Base-by-base conservation (phyloP, 1,140 invertebrate genomes). In the Andrena cerasifolii region DNA sequence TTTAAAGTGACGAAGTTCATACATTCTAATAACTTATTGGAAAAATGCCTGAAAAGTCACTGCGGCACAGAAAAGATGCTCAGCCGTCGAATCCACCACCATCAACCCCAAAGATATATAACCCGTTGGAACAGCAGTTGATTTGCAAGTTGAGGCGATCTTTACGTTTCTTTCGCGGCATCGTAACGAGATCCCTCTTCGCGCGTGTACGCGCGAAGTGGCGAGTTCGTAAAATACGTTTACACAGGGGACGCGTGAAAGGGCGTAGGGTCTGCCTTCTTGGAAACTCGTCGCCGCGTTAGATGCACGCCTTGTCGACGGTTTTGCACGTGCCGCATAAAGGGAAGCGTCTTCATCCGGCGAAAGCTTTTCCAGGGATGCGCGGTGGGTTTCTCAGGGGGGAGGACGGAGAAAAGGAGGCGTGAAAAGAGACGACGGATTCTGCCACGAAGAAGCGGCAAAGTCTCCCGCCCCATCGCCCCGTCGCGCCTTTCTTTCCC, bases 261-360 rank as follows among this genome's bases (percentile, higher is more conserved):
- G 68, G 43, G 18, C 26, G 36, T 40, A 40, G 59, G 16, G 24
- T 43, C 49, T 47, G 24, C 54, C 79, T 58, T 56, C 63, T 63
- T 21, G 43, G 24, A 78, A 78, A 80, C 47, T 59, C 45, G 53
- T 51, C 74, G 74, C n/a, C 24, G 16, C 54, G 66, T 61, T 59
- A 43, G 66, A 51, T 51, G 65, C 74, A 36, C 43, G 75, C 62
- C 75, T 63, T 43, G 49, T 21, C n/a, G 70, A 56, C 77, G 66
- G 54, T 78, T 73, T 84, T 66, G 65, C 80, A 79, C 76, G 82
- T 83, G 62, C 70, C 81, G 81, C 77, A 75, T 84, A 84, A 84
- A 84, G 70, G 65, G 71, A 74, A 79, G 62, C 54, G 76, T 84
- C 82, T 79, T 84, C 77, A 83, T 79, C 76, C 76, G 53, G 26